Evolutionary conservation across 2,113 vertebrate genomes (phyloP), one percentile per base, ranked within the genome.

Genomic region (Ailurus styani): DNA sequence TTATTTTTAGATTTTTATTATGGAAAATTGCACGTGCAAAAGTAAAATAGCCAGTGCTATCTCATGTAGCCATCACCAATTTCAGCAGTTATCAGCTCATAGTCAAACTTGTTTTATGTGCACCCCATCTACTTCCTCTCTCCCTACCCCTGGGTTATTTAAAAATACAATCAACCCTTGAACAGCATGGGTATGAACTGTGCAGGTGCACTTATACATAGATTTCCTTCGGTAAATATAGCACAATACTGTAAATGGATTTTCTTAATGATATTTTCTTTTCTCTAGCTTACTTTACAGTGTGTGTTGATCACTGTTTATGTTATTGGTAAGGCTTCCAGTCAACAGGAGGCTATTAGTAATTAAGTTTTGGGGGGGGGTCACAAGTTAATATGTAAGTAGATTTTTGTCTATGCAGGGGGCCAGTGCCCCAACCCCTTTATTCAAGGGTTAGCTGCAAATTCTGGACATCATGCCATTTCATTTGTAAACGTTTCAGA

Each of bases 1-100:
- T 73, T 93, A 34, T 42, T 83, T 94, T 94, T 91, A 92, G 85
- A 54, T 55, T 88, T 95, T 93, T 82, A 87, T 93, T 83, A 64
- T 77, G 34, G 93, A 93, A 97, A 93, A 64, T 62, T 91, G 87
- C 37, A 91, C 27, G 70, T 37, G 55, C 37, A 72, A 27, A 88
- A 87, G 68, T 79, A 55, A 93, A 95, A 82, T 73, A 93, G 21
- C 90, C 52, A 72, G 1, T 88, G 70, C 31, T 90, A 45, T 64
- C 31, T 91, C 34, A 8, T 70, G 23, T 83, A 81, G 31, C 18
- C 45, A n/a, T 93, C 25, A 18, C 50, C 31, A 50, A n/a, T 82
- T 87, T 95, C 31, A 77, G 5, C 66, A 90, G 47, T 55, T 73
- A n/a, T 13, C n/a, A 87, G 0, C 42, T 95, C 55, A n/a, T 78